phyloP scores from a whole-genome alignment of 2,888 invertebrate genomes.

The Tetranychus piercei region DNA sequence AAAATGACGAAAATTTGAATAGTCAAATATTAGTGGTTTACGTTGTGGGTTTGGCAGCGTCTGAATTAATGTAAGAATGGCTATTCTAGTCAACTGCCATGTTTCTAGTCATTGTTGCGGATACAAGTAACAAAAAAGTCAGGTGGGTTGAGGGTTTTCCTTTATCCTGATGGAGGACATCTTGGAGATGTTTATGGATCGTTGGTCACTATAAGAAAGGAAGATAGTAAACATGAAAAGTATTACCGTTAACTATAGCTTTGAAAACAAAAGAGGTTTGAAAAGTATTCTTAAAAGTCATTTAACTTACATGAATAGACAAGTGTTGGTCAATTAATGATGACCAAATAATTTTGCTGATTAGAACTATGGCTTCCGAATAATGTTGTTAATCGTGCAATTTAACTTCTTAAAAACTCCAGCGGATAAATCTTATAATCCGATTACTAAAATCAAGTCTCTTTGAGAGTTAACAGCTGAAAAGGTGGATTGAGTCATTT shows the following conservation, averaged over 20 bases:
- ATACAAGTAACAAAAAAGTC: not conserved
- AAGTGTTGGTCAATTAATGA: too few relatives aligned
- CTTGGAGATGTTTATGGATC: not conserved
- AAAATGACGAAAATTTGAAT: not conserved
- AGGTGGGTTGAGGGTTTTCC: not conserved
- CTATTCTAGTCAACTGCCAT: not conserved
- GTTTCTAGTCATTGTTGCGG: not conserved
- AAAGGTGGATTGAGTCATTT: too few relatives aligned
- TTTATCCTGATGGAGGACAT: not conserved
- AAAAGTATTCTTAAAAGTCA: too few relatives aligned
- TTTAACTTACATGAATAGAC: not conserved
- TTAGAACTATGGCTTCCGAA: too few relatives aligned
- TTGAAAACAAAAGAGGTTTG: too few relatives aligned
- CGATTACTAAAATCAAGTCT: not conserved
- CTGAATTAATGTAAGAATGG: not conserved
- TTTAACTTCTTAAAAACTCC: too few relatives aligned
- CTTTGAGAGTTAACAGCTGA: too few relatives aligned
- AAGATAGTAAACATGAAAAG: not conserved
- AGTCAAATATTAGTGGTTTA: not conserved
- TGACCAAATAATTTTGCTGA: too few relatives aligned
- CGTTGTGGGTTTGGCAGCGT: not conserved
- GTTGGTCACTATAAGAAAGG: not conserved
- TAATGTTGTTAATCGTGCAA: too few relatives aligned
- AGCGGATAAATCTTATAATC: not conserved
- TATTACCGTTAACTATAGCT: not conserved